A percentile compares a stretch with the other conserved stretches of the same genome.
These are phyloP conservation scores for Olivierus martensii DNA, from an alignment of 1,140 invertebrate genomes.

Conservation along the genomic window DNA sequence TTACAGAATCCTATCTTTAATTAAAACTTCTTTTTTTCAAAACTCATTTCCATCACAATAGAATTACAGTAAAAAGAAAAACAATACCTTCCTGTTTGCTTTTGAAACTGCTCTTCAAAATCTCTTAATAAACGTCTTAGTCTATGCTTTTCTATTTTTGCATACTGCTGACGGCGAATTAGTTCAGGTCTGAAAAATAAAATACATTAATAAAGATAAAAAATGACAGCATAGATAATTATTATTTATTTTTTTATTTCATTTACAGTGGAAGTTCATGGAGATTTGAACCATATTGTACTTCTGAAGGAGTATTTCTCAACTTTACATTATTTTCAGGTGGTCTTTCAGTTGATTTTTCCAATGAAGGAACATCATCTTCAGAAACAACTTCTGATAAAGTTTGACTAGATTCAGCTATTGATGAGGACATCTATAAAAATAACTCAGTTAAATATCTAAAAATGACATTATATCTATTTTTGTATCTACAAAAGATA, in stretches of 20 bases:
- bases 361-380: neutral
- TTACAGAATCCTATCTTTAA: no score
- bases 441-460: neutral
- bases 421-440: neutral
- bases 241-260: slow-evolving; percentile 14
- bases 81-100: slow-evolving; percentile 46
- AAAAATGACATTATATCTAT: neutral
- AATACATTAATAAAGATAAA: slow-evolving; percentile 39
- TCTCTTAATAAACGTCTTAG: slow-evolving; percentile 60
- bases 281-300: neutral
- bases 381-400: slow-evolving; percentile 7
- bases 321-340: neutral
- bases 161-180: slow-evolving; percentile 49
- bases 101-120: slow-evolving; percentile 67
- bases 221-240: no score
- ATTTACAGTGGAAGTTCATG: slow-evolving; percentile 3
- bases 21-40: no score
- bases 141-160: slow-evolving; percentile 55
- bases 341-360: no score
- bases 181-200: slow-evolving; percentile 43
- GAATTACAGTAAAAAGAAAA: no score
- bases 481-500: neutral
- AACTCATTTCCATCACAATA: no score
- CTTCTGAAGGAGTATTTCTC: neutral
- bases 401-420: neutral